A percentile compares a stretch with the other conserved stretches of the same genome.
phyloP scores from a whole-genome alignment of 1,140 invertebrate genomes.

The Zaprionus capensis region DNA sequence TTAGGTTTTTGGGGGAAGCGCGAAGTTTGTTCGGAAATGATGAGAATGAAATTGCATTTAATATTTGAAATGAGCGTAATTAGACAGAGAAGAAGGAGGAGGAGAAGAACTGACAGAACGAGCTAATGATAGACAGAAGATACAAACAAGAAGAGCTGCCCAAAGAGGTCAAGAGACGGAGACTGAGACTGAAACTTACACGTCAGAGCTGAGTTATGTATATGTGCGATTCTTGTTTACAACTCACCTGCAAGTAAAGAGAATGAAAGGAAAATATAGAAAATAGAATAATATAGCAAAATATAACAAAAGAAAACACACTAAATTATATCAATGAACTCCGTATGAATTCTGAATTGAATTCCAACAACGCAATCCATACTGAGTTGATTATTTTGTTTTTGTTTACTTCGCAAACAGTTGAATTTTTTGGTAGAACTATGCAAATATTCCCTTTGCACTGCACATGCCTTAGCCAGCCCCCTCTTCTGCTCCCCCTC shows the following conservation, averaged over 20 bases:
- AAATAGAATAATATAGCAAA: neutral
- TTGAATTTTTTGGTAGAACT: constrained; percentile 8
- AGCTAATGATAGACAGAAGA: constrained; percentile 33
- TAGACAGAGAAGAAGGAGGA: constrained; percentile 39
- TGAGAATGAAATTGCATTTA: constrained; percentile 81
- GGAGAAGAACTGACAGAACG: constrained; percentile 31
- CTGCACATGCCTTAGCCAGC: neutral
- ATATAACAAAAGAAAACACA: neutral
- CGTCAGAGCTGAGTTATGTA: constrained; percentile 1
- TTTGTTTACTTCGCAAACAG: constrained; percentile 13
- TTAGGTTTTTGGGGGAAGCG: constrained; percentile 57
- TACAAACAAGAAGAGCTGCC: neutral
- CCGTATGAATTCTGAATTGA: neutral
- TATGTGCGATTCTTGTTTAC: constrained; percentile 8
- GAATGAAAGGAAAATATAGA: constrained; percentile 6
- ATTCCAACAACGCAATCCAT: neutral
- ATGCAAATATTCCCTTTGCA: constrained; percentile 15
- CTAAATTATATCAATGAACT: neutral
- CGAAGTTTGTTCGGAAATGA: constrained; percentile 62
- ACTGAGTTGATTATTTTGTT: neutral
- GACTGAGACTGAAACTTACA: constrained; percentile 52
- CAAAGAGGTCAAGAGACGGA: constrained; percentile 38
- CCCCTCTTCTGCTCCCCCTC: neutral
- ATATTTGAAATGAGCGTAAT: constrained; percentile 66
- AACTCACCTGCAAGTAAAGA: constrained; percentile 55